These are phyloP conservation scores for Polia nebulosa DNA, from an alignment of 2,888 invertebrate species.

Conservation along the genomic window DNA sequence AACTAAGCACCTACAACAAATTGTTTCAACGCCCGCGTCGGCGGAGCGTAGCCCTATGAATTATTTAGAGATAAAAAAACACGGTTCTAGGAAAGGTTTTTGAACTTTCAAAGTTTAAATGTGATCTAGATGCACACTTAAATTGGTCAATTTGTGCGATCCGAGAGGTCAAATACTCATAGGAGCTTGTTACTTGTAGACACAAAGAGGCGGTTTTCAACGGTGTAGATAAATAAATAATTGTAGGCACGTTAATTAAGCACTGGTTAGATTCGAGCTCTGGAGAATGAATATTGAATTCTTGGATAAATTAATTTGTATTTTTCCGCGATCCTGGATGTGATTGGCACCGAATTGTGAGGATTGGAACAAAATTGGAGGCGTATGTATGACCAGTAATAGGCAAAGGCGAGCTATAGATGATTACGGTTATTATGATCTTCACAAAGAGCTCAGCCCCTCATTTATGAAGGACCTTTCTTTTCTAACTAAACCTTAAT, in stretches of 20 bases:
- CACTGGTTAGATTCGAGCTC: background rate
- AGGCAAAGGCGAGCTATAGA: too few relatives aligned
- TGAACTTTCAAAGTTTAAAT: constrained; percentile 50
- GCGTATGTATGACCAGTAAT: too few relatives aligned
- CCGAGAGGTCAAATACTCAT: constrained; percentile 7
- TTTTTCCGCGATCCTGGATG: too few relatives aligned
- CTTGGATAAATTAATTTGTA: background rate
- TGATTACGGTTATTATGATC: too few relatives aligned
- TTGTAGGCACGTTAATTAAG: background rate
- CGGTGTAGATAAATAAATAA: background rate
- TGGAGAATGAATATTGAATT: background rate
- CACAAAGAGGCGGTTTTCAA: background rate
- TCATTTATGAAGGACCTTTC: too few relatives aligned
- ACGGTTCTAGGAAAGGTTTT: constrained; percentile 43
- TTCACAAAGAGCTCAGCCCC: too few relatives aligned
- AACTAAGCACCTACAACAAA: constrained; percentile 55
- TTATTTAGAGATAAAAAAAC: constrained; percentile 56
- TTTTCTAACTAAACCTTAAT: too few relatives aligned
- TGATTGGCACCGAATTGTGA: too few relatives aligned
- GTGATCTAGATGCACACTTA: constrained; percentile 30
- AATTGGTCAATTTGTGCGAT: constrained; percentile 30
- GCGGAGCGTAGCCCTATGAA: constrained; percentile 64
- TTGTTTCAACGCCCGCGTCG: constrained; percentile 56
- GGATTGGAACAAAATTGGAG: too few relatives aligned
- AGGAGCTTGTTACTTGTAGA: background rate